Base-by-base conservation (phyloP, 2,888 invertebrate species). In the Caenorhabditis becei region DNA sequence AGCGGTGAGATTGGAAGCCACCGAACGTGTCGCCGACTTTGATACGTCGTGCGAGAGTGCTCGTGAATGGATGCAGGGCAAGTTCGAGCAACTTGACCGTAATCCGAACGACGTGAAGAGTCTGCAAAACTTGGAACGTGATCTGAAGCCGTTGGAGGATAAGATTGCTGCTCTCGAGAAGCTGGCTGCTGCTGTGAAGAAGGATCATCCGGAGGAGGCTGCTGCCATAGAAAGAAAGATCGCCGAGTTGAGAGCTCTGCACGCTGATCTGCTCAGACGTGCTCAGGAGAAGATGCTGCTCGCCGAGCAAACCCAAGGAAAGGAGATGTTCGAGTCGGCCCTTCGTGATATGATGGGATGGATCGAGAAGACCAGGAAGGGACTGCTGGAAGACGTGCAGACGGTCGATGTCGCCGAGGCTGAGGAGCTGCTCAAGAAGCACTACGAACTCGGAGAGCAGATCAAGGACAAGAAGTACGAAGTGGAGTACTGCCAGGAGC, bases 1-100 rank as follows among this genome's bases (percentile, higher is more conserved):
- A 91, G 97, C 97, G 90, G 95, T 95, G 92, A 96, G 95, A 83
- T 91, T 98, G 35, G 96, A 96, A 91, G 97, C 96, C 0, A 96
- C 96, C 1, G 95, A 95, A 1, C 95, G 96, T 90, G 96, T 99
- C 88, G 97, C 97, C 91, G 93, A 97, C 10, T 99, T 97, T 93
- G 95, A 96, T 91, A 95, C 97, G 69, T 96, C 96, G 0, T 98
- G 97, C 92, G 97, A 96, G 91, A 98, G 98, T 91, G 96, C 97
- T 0, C 94, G 95, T 85, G 97, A 97, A 91, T 98, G 98, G 97
- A 97, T 99, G 95, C 93, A 94, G 69, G 97, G 97, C 92, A 98
- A 98, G 92, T 95, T 96, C 93, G 94, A 95, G 80, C 96, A 96
- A 91, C 92, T 97, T 75, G 96, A 96, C 54, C 91, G 92, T 79